Base-by-base conservation (phyloP, 1,140 invertebrate genomes). In the Megalonaias nervosa region DNA sequence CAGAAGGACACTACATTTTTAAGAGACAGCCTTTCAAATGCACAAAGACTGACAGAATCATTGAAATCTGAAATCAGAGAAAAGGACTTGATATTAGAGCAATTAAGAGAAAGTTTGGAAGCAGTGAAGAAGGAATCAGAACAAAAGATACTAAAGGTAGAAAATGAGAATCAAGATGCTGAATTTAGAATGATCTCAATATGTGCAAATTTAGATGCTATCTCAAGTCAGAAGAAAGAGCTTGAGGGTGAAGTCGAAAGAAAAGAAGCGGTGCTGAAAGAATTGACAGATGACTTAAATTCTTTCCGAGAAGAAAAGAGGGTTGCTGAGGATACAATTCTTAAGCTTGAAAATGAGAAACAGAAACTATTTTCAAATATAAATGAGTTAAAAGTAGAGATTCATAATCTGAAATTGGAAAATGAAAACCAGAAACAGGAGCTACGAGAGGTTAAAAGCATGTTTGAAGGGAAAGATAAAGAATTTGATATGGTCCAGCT, bases 1-100 rank as follows among this genome's bases (percentile, higher is more conserved):
- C 31, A 26, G 5, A 78, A 78, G 57, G 76, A 78, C 62, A 38
- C 74, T 9, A 78, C 73, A 23, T 78, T 73, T 67, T n/a, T 78
- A 16, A 66, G 76, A 19, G 76, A 78, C 60, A 67, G 64, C 31
- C 69, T 78, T 23, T 69, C 76, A 62, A 78, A 78, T 69, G 76
- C 76, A 58, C 71, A 78, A n/a, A 78, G 71, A 9, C 74, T 60
- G 15, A 72, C 62, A 67, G 76, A 78, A 57, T 61, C 76, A 21
- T 23, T 68, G 57, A 78, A 73, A 78, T n/a, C 65, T 67, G 76
- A 78, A 31, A 23, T 78, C 31, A 78, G 69, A 64, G 74, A 74
- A 21, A 78, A 78, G 58, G 76, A 78, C 2, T 55, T 21, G 17
- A n/a, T 58, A 31, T 17, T 78, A 55, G 19, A 56, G 12, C 70